Conservation (phyloP, 2,113 vertebrate genomes). For the Orycteropus afer region DNA sequence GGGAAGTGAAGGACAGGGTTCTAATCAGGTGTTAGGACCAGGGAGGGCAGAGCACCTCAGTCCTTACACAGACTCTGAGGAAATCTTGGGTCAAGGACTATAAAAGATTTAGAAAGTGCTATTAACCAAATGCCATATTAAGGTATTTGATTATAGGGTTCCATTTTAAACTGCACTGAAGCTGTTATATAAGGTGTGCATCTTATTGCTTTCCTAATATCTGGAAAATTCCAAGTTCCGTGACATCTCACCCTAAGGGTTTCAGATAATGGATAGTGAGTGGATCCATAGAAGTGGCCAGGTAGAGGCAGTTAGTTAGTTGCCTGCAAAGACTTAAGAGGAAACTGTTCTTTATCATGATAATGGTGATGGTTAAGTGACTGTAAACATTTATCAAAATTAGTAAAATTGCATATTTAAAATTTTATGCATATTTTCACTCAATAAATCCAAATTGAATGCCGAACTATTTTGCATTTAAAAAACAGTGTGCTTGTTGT, state of each 20-base stretch:
- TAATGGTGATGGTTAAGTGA: too few relatives aligned
- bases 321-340: too few relatives aligned
- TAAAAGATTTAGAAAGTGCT: not conserved
- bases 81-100: not conserved
- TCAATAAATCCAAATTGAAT: too few relatives aligned
- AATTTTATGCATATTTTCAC: too few relatives aligned
- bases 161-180: not conserved
- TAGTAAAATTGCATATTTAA: too few relatives aligned
- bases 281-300: too few relatives aligned
- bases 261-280: not conserved
- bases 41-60: not conserved
- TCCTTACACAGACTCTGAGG: not conserved
- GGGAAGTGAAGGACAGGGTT: conserved; percentile 56
- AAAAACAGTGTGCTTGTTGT: not conserved
- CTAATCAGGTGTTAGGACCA: not conserved
- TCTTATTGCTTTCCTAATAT: not conserved
- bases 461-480: not conserved
- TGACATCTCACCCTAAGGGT: not conserved
- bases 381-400: too few relatives aligned
- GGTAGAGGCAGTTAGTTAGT: too few relatives aligned
- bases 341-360: too few relatives aligned
- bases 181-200: not conserved
- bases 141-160: not conserved
- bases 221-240: too few relatives aligned
- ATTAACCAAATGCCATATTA: not conserved